A percentile compares a stretch with the other conserved stretches of the same genome.
Conservation (phyloP, 1,140 invertebrate species). For the Mycetomoellerius zeteki region DNA sequence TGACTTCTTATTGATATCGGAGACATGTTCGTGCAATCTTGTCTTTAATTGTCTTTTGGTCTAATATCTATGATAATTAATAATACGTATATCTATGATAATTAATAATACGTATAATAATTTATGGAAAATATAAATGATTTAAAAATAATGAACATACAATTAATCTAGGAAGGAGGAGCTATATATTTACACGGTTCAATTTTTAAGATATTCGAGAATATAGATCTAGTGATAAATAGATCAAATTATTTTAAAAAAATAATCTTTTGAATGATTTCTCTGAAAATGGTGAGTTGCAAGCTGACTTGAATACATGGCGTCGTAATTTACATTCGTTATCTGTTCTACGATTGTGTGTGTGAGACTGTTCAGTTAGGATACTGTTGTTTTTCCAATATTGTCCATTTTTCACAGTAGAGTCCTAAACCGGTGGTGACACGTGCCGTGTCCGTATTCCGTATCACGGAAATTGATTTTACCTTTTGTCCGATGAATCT, state of each 20-base stretch:
- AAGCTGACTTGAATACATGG: slow-evolving; percentile 7
- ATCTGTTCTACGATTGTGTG: background rate
- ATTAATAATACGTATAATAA: background rate
- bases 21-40: too few relatives aligned
- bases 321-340: slow-evolving; percentile 25
- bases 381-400: slow-evolving; percentile 28
- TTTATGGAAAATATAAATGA: background rate
- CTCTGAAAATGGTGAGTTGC: background rate
- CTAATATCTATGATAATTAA: too few relatives aligned
- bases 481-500: slow-evolving; percentile 8
- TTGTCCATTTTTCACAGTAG: slow-evolving; percentile 11
- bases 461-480: slow-evolving; percentile 27
- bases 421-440: slow-evolving; percentile 5
- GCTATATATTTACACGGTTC: background rate
- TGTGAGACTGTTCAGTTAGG: background rate
- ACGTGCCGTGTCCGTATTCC: slow-evolving; percentile 22
- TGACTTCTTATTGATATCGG: too few relatives aligned
- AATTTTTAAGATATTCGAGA: background rate
- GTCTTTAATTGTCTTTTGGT: too few relatives aligned
- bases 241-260: background rate
- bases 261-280: background rate
- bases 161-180: background rate
- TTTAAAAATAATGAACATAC: background rate
- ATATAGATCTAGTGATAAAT: background rate
- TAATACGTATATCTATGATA: too few relatives aligned